Evolutionary conservation across 1,140 invertebrate genomes (phyloP), one percentile per base, ranked within the genome.

Genomic region (Diorhabda elongata): DNA sequence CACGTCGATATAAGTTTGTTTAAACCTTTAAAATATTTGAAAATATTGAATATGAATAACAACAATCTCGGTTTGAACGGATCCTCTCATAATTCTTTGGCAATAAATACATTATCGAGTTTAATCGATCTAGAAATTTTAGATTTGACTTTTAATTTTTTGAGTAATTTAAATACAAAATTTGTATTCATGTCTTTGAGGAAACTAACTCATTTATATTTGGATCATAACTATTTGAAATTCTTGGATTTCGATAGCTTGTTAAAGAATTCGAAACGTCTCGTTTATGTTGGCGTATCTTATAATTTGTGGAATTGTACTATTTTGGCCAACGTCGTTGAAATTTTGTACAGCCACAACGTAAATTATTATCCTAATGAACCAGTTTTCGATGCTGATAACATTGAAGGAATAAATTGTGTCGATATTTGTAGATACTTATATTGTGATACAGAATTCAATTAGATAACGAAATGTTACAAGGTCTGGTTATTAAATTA

Each of bases 171-270:
- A 45, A 41, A 56, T 7, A 26, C 44, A 26, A 45, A 45, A n/a
- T 8, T 26, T 45, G n/a, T 64, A 26, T 64, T 64, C 5, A 45
- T 64, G 5, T 64, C 62, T 4, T 9, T 64, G 62, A 64, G 26
- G 45, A 44, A 64, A n/a, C 41, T 64, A 44, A 7, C n/a, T 4
- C 43, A 6, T 7, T 9, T 64, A 3, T 41, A 11, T 0, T 45
- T 64, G 2, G 62, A 64, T 11, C n/a, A 5, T 45, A 64, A 64
- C 42, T n/a, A 45, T 47, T 3, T 64, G 62, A 64, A 64, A 64
- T 45, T 45, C 4, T 64, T 64, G 3, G 44, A 64, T 45, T 64
- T 64, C 42, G 9, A 45, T 45, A 64, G 62, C n/a, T 44, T 64
- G 9, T 3, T 64, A 2, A n/a, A 1, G 45, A 64, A 64, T 45